These are phyloP conservation scores for Oedothorax gibbosus DNA, from an alignment of 1,140 invertebrate species.

Conservation along the genomic window DNA sequence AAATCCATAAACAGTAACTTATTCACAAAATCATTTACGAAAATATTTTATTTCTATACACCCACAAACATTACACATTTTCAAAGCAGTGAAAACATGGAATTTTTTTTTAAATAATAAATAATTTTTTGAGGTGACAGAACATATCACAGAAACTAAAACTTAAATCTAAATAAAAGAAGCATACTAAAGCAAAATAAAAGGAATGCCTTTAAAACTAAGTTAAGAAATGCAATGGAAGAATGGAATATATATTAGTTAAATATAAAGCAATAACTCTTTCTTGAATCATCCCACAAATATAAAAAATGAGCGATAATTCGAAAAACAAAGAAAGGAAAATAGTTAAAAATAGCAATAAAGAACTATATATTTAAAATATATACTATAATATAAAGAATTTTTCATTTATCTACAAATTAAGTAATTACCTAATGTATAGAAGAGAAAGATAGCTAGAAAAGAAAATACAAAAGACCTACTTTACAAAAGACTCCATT, in stretches of 20 bases:
- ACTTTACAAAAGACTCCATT: no score
- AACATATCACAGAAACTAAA: conserved; percentile 42
- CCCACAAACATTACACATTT: conserved; percentile 28
- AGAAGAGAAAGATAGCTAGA: no score
- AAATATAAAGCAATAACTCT: not conserved
- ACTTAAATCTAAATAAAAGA: conserved; percentile 10
- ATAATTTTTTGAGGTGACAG: not conserved
- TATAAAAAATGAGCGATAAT: not conserved
- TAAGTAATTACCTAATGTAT: no score
- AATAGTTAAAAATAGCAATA: not conserved
- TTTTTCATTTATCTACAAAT: no score
- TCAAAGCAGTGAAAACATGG: conserved; percentile 15
- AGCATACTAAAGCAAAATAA: not conserved
- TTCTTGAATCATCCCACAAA: not conserved
- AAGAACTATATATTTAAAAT: not conserved
- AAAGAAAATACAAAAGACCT: no score
- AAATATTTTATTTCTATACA: conserved; percentile 47
- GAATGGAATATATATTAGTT: not conserved
- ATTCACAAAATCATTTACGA: conserved; percentile 28
- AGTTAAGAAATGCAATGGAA: not conserved
- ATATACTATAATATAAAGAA: no score
- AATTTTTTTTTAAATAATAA: not conserved
- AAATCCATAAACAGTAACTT: not conserved
- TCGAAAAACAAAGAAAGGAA: not conserved
- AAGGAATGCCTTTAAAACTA: not conserved